These are phyloP conservation scores for Eilema griseolum DNA, from an alignment of 2,888 invertebrate species.

Conservation along the genomic window DNA sequence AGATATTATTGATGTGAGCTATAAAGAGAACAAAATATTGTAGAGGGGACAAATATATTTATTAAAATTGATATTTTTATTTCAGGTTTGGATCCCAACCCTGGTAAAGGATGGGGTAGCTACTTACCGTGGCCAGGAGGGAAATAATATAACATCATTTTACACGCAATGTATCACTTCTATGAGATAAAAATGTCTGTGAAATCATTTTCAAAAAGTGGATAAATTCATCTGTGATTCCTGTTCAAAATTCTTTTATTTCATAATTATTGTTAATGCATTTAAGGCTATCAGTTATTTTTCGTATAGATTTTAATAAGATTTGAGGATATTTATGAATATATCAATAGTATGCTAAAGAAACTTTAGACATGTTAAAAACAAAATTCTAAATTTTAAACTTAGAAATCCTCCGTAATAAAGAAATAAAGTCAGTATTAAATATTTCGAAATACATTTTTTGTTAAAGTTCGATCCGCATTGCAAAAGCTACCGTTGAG, in stretches of 20 bases:
- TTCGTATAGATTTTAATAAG: neutral
- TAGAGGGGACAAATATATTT: neutral
- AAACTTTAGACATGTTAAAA: neutral
- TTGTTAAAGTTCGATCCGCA: no score
- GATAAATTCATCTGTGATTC: conserved; percentile 59
- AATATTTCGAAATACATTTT: no score
- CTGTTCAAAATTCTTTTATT: conserved; percentile 38
- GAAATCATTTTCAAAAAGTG: conserved; percentile 15
- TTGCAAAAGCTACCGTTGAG: no score
- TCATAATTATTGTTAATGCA: conserved; percentile 34
- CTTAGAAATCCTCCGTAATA: no score
- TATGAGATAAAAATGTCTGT: neutral
- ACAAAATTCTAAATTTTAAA: neutral
- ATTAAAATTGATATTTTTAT: conserved; percentile 24
- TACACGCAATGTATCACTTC: neutral
- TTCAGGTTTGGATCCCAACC: conserved; percentile 82
- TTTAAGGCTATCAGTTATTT: conserved; percentile 27
- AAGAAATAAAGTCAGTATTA: no score
- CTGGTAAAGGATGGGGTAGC: conserved; percentile 88
- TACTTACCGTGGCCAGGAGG: conserved; percentile 87
- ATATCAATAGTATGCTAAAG: neutral
- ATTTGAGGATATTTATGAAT: conserved; percentile 6
- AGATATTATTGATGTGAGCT: no score
- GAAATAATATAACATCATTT: conserved; percentile 59
- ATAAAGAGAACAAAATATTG: neutral